Percentiles rank a stretch among this genome's conserved stretches.
Conservation (phyloP, 2,797 vertebrate genomes). For the Acanthurus lineatus region DNA sequence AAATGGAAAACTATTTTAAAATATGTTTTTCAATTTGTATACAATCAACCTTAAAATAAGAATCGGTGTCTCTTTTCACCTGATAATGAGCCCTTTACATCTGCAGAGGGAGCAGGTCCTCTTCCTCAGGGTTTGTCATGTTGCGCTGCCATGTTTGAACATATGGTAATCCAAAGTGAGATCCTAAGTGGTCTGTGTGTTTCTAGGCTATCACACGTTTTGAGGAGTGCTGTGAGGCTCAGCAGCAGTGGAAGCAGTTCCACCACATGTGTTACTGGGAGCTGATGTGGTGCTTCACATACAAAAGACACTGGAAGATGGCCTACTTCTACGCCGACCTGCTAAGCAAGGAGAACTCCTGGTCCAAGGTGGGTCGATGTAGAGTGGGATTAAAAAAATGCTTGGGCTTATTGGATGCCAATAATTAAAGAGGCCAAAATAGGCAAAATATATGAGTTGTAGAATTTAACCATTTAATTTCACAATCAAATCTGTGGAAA, state of each 20-base stretch:
- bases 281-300: slow-evolving; percentile 99
- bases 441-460: not conserved
- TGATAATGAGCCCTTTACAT: too few species aligned
- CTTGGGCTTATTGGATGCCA: not conserved
- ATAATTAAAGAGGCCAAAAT: not conserved
- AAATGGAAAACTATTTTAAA: too few species aligned
- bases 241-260: slow-evolving; percentile 98
- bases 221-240: slow-evolving; percentile 96
- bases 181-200: not conserved
- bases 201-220: slow-evolving; percentile 91
- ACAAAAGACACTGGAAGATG: slow-evolving; percentile 98
- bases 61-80: too few species aligned
- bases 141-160: too few species aligned
- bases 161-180: too few species aligned
- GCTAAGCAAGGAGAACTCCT: slow-evolving; percentile 96
- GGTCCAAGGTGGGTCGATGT: slow-evolving; percentile 91
- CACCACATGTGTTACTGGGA: slow-evolving; percentile 99
- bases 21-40: too few species aligned
- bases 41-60: too few species aligned
- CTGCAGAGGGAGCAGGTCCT: too few species aligned
- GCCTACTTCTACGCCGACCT: slow-evolving; percentile 98
- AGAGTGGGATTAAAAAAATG: not conserved
- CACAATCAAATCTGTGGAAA: not conserved
- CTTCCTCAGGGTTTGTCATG: too few species aligned
- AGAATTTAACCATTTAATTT: not conserved